Conservation (phyloP, 2,888 invertebrate species). For the Tribolium freemani region DNA sequence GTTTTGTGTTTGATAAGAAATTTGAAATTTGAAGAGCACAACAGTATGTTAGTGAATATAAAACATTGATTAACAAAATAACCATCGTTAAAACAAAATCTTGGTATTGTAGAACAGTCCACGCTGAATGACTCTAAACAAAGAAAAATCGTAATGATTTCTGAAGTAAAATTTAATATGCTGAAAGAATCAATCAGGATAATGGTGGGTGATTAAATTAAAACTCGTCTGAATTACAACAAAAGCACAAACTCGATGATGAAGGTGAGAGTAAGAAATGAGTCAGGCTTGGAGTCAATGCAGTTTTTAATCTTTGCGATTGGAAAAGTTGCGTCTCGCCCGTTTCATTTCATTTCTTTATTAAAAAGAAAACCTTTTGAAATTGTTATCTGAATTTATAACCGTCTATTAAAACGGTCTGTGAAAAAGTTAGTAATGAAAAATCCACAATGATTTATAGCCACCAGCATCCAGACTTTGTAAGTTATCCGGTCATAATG, state of each 20-base stretch:
- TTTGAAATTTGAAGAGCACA: too few species aligned
- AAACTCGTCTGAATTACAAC: background rate
- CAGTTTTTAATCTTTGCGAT: conserved; percentile 39
- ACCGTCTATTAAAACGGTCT: conserved; percentile 45
- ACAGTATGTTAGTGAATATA: too few species aligned
- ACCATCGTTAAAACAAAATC: too few species aligned
- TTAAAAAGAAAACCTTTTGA: conserved; percentile 45
- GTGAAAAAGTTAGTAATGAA: conserved; percentile 49
- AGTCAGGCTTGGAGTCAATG: conserved; percentile 4
- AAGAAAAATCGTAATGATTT: background rate
- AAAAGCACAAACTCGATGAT: background rate
- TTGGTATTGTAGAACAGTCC: background rate
- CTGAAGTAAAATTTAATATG: background rate
- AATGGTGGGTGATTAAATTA: background rate
- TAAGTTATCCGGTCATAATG: conserved; percentile 17
- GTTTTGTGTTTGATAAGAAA: too few species aligned
- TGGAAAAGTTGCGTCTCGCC: conserved; percentile 9
- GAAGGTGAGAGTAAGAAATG: background rate
- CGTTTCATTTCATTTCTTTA: conserved; percentile 42
- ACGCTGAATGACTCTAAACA: background rate
- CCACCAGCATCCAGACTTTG: conserved; percentile 3
- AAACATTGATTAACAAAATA: too few species aligned
- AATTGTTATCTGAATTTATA: conserved; percentile 50
- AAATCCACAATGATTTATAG: conserved; percentile 46
- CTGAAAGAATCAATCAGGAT: background rate